phyloP scores from a whole-genome alignment of 2,888 invertebrate species.

The Torymus tubicola region DNA sequence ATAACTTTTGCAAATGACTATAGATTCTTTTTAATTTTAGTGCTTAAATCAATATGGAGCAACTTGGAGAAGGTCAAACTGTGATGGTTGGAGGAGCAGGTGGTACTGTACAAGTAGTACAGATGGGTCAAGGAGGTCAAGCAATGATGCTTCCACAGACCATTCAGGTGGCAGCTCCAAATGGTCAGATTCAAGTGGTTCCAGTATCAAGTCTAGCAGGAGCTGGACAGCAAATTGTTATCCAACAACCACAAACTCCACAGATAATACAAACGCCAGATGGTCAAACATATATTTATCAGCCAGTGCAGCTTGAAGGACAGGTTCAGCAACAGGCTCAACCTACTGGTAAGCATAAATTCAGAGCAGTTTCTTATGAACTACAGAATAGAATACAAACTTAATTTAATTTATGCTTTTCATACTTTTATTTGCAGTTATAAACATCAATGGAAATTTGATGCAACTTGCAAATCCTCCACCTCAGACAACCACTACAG shows the following conservation, averaged over 20 bases:
- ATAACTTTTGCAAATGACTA: not conserved
- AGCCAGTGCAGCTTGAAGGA: constrained; percentile 83
- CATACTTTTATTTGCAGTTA: constrained; percentile 76
- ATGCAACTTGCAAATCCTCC: constrained; percentile 81
- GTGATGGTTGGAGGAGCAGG: constrained; percentile 73
- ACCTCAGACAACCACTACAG: constrained; percentile 76
- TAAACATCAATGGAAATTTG: constrained; percentile 87
- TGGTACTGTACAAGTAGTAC: constrained; percentile 73
- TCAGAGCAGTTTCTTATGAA: not conserved
- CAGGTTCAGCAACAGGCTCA: constrained; percentile 79
- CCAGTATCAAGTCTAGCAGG: constrained; percentile 82
- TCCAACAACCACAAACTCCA: constrained; percentile 82
- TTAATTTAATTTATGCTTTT: not conserved
- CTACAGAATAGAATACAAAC: not conserved
- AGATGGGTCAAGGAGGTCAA: constrained; percentile 80
- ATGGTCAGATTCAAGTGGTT: constrained; percentile 85
- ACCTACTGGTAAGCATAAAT: constrained; percentile 78
- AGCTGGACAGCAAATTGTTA: constrained; percentile 79
- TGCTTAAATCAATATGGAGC: constrained; percentile 68
- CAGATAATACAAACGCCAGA: constrained; percentile 94
- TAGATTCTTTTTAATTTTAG: constrained; percentile 11
- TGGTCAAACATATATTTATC: constrained; percentile 94
- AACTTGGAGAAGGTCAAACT: constrained; percentile 73
- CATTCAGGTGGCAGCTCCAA: constrained; percentile 81
- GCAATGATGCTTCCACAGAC: constrained; percentile 79